Evolutionary conservation across 1,140 invertebrate genomes (phyloP), one percentile per base, ranked within the genome.

Genomic region (Drosophila varians): DNA sequence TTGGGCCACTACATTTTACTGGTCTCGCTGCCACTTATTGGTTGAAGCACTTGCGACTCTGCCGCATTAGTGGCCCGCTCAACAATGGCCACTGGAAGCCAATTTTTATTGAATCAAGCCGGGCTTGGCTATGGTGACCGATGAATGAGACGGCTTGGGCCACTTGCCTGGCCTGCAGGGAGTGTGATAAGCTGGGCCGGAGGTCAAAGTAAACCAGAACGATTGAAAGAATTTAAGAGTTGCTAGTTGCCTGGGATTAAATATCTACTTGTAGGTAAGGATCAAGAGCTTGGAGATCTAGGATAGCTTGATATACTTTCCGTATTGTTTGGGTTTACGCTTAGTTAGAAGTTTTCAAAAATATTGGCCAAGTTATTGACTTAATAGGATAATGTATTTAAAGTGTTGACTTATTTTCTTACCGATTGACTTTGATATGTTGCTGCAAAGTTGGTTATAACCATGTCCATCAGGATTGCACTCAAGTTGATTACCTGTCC

Each of bases 51-150:
- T 83, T 78, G 42, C 80, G 58, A 66, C 56, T 79, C 60, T 54
- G 69, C 60, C 65, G 76, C 71, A 79, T 84, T 86, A 84, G 80
- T 86, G 75, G 64, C 64, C 64, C 58, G 47, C 56, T 72, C 61
- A 84, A 83, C 79, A 83, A 83, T 79, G 76, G 46, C 56, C 58
- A 55, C 25, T 43, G 53, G 55, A 79, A 78, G 75, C 64, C 80
- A 84, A 72, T 82, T 83, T 86, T 78, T 86, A 83, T 86, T 75
- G 79, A 74, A 84, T 52, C 56, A 62, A 62, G 43, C 25, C 31
- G 6, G 48, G 38, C 49, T n/a, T 18, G 56, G 26, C 49, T 36
- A 18, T 38, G 48, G 48, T 52, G 47, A 60, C 55, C 68, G 38
- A 40, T 53, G 68, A 72, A 53, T 72, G 31, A 62, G 56, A 51